Base-by-base conservation (phyloP, 1,140 invertebrate genomes). In the Papilio dardanus region DNA sequence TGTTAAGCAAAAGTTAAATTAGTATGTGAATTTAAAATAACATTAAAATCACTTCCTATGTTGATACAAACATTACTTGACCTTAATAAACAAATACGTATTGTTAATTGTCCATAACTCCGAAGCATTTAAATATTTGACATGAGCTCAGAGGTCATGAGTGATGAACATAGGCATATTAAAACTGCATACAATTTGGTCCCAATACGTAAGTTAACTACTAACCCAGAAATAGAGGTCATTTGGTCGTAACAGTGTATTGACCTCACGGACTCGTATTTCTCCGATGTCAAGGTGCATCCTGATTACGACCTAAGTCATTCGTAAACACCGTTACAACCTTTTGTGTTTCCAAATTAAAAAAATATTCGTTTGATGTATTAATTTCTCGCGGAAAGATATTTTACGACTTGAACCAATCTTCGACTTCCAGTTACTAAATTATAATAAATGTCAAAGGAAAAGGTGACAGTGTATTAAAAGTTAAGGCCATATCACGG, bases 381-480 rank as follows among this genome's bases (percentile, higher is more conserved):
- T 35, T 33, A 21, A 35, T 54, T 73, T 58, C 4, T 73, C 31
- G 50, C n/a, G 31, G n/a, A 35, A 54, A 35, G 19, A 58, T 54
- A 73, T 54, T 58, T 58, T 73, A 33, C n/a, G 19, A 58, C 46
- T 2, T 54, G 28, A 50, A 10, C 40, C 21, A 46, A 71, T 28
- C 24, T 42, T 12, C 68, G 28, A 71, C 30, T 50, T 30, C 77
- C 74, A 77, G 74, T 83, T 82, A 84, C 77, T 83, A 83, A 82
- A 86, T 83, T 84, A 83, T 83, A 82, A 82, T 80, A 78, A 85
- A 86, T 85, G 84, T 86, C 81, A 85, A 84, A 81, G 80, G 67
- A 83, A 86, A 83, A 80, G 85, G 84, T 84, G 85, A 88, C 84
- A 87, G 83, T 81, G 76, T 80, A 78, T 77, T 74, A 83, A 86